Base-by-base conservation (phyloP, 2,113 vertebrate genomes). In the Otolemur garnettii region DNA sequence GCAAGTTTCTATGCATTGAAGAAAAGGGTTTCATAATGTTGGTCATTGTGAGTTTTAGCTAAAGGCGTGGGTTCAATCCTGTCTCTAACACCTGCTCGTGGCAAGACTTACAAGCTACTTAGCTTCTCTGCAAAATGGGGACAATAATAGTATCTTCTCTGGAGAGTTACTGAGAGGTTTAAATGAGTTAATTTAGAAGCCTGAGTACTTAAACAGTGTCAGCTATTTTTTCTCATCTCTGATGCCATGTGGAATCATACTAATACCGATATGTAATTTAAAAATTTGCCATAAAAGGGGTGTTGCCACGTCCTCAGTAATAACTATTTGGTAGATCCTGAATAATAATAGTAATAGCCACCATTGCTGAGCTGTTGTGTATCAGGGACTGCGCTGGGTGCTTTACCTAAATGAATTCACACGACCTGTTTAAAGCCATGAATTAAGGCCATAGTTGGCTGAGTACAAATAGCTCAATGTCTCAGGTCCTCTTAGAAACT, bases 191-290 rank as follows among this genome's bases (percentile, higher is more conserved):
- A 77, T 85, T 84, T 72, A 82, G 78, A 15, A 91, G 9, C 7
- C 66, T 69, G 66, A 77, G 15, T 92, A 18, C 88, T 85, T 93
- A 77, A 68, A 88, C 80, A 42, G 21, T 90, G 21, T 81, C 77
- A 82, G 30, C 38, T 81, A 72, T 80, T 79, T 80, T 72, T 85
- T 45, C 10, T 74, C 14, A 89, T 35, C 30, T 92, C 28, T 81
- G n/a, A 75, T 62, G 11, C 12, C 12, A 86, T 71, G 74, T 21
- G 4, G 35, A 79, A 21, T 60, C 89, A 24, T n/a, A 30, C 28
- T 80, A 53, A 45, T 45, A 45, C 38, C 4, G 38, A 64, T 71
- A 66, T 55, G 11, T 15, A 85, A 69, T 68, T 79, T n/a, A 4
- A 35, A 87, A 92, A 21, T 35, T 75, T 92, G 42, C 24, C 74